Evolutionary conservation across 2,888 invertebrate genomes (phyloP).

Genomic region (Erebia epiphron): DNA sequence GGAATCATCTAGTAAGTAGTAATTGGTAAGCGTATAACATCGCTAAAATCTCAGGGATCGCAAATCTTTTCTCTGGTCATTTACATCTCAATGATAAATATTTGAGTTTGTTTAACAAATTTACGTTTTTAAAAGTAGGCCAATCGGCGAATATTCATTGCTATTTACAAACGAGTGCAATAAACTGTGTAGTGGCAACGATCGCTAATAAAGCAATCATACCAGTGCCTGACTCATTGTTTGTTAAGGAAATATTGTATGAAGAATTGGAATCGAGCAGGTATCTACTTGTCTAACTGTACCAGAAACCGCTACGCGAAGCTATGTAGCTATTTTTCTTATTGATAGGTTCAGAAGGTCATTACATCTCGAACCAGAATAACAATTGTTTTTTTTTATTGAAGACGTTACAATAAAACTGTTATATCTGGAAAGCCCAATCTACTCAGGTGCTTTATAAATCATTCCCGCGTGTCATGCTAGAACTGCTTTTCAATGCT

Average conservation of each 20-base stretch:
- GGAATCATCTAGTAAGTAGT: no score
- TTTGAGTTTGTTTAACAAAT: constrained; percentile 18
- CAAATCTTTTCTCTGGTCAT: constrained; percentile 6
- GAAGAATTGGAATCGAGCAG: constrained; percentile 46
- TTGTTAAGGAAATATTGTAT: constrained; percentile 52
- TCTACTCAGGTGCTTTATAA: no score
- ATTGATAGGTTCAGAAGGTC: no score
- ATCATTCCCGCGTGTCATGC: no score
- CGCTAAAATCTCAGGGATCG: constrained; percentile 5
- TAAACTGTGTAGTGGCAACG: constrained; percentile 69
- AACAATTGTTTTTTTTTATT: no score
- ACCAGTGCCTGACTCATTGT: constrained; percentile 62
- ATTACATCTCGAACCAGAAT: no score
- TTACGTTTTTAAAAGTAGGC: constrained; percentile 40
- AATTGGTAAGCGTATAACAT: neutral
- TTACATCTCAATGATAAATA: constrained; percentile 10
- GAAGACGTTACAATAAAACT: no score
- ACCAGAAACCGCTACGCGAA: constrained; percentile 46
- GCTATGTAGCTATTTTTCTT: constrained; percentile 3
- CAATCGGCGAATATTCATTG: constrained; percentile 45
- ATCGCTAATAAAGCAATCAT: constrained; percentile 52
- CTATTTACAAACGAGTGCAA: constrained; percentile 54
- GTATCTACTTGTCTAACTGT: constrained; percentile 49
- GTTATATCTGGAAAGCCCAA: no score
- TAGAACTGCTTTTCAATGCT: no score